Evolutionary conservation across 1,140 invertebrate genomes (phyloP), one percentile per base, ranked within the genome.

Genomic region (Gonioctena quinquepunctata): DNA sequence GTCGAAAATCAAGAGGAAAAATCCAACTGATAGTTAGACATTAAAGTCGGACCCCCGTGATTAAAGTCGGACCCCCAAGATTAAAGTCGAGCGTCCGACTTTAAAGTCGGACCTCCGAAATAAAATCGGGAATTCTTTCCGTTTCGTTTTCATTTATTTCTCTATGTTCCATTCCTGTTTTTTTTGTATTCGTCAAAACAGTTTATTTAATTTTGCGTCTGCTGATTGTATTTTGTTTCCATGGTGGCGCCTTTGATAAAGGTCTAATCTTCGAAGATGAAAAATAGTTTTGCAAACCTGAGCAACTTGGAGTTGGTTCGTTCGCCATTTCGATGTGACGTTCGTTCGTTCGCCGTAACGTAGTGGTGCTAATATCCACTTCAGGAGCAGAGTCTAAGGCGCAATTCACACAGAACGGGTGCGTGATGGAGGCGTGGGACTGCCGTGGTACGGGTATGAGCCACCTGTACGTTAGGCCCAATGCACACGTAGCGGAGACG

Each of bases 271-370:
- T 66, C 13, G 50, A 59, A 59, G 65, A 52, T 22, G 65, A 59
- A 16, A 59, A 67, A 59, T 7, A 23, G 2, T 25, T 1, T 67
- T 67, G 50, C 52, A 65, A 21, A 59, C 65, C 52, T 0, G 65
- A 59, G 52, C 65, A 67, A 59, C 65, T 67, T 26, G 65, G 27
- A 59, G 52, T 67, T 66, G 65, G 52, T 59, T 59, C 42, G 25
- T 67, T 67, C 5, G 11, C 57, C 2, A 22, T 60, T 60, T 60
- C 26, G 7, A 60, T 60, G 11, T 57, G 65, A 21, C 48, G 8
- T 60, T 22, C 23, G 3, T 59, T 67, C 26, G 56, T 49, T n/a
- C 27, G 3, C n/a, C n/a, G n/a, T n/a, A n/a, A n/a, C n/a, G n/a
- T n/a, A n/a, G 52, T 59, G 18, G 65, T 67, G 65, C 65, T 59